Percentiles rank a stretch among this genome's conserved stretches.
Conservation (phyloP, 2,888 invertebrate species). For the Meliscaeva auricollis region DNA sequence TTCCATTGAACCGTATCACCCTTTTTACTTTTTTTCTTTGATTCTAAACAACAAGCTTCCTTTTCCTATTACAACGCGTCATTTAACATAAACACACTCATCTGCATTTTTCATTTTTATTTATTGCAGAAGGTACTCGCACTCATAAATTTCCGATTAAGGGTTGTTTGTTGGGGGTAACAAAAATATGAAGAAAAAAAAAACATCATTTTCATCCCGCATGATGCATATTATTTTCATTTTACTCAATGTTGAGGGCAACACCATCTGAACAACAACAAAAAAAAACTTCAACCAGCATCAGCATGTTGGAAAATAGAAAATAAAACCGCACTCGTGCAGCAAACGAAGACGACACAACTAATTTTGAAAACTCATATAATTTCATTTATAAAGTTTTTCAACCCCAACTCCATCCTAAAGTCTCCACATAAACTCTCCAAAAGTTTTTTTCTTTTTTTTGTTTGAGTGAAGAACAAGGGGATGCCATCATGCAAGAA, state of each 20-base stretch:
- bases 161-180: conserved; percentile 43
- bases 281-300: conserved; percentile 11
- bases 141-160: conserved; percentile 67
- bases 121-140: conserved; percentile 21
- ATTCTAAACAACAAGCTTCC: background rate
- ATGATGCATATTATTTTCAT: conserved; percentile 26
- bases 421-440: conserved; percentile 5
- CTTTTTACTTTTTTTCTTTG: conserved; percentile 23
- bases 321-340: conserved; percentile 26
- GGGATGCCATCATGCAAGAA: background rate
- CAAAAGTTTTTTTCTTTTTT: background rate
- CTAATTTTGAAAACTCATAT: conserved; percentile 66
- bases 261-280: conserved; percentile 29
- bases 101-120: conserved; percentile 67
- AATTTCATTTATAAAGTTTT: conserved; percentile 60
- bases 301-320: conserved; percentile 23
- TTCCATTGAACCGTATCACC: conserved; percentile 29
- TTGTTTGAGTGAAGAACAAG: background rate
- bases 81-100: conserved; percentile 65
- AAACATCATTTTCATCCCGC: conserved; percentile 43
- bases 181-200: conserved; percentile 22
- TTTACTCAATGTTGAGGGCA: background rate
- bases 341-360: conserved; percentile 50
- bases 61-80: conserved; percentile 10
- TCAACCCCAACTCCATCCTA: background rate